Evolutionary conservation across 2,888 invertebrate genomes (phyloP).

Genomic region (Meloe dianella): DNA sequence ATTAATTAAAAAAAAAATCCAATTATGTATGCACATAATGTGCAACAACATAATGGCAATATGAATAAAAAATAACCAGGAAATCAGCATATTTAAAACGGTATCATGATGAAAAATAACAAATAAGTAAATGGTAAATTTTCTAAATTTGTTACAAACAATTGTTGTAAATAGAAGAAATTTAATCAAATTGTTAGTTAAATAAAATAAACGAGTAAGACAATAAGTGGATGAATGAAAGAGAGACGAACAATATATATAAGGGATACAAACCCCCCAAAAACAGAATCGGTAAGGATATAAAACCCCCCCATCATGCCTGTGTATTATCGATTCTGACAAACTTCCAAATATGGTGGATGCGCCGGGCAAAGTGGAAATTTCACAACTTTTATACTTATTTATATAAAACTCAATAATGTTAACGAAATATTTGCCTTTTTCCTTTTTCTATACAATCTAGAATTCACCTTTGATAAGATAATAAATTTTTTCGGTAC

Average conservation of each 20-base stretch:
- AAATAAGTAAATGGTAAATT: too few species aligned
- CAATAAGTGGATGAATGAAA: neutral
- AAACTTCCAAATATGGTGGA: conserved; percentile 35
- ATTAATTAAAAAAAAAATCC: neutral
- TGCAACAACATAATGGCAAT: neutral
- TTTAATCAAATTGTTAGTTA: neutral
- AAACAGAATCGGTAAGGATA: neutral
- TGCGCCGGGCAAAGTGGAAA: conserved; percentile 21
- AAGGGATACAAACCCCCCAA: conserved; percentile 3
- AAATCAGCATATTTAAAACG: too few species aligned
- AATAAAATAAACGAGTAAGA: neutral
- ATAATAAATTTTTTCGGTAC: too few species aligned
- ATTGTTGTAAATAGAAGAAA: too few species aligned
- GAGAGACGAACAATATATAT: conserved; percentile 1
- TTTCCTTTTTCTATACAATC: too few species aligned
- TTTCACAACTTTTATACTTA: neutral
- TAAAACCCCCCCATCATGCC: conserved; percentile 12
- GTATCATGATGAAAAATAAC: too few species aligned
- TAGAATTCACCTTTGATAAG: too few species aligned
- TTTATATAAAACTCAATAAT: neutral
- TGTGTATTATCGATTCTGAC: conserved; percentile 35
- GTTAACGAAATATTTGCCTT: too few species aligned
- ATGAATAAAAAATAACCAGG: too few species aligned
- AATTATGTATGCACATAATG: neutral
- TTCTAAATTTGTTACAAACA: too few species aligned